These are phyloP conservation scores for Salvelinus namaycush DNA, from an alignment of 2,113 vertebrate species.

Conservation along the genomic window DNA sequence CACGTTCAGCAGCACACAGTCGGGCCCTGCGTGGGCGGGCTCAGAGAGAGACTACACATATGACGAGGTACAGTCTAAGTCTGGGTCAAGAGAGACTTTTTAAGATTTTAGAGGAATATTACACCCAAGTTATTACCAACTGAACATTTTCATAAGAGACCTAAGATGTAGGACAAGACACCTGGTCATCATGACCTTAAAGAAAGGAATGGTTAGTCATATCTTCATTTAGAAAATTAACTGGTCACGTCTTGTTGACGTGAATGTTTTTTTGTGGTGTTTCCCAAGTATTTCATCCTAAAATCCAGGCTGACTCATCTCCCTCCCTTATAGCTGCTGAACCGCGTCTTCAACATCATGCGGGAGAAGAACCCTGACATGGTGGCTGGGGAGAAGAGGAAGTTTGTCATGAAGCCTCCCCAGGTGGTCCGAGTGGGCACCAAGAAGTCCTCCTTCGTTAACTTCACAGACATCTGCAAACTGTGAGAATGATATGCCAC, in stretches of 20 bases:
- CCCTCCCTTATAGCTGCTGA: slow-evolving; percentile 80
- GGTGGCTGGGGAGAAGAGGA: slow-evolving; percentile 98
- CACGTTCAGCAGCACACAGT: slow-evolving; percentile 90
- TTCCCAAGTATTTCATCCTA: no score
- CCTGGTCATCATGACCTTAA: no score
- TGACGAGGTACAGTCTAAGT: slow-evolving; percentile 83
- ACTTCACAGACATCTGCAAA: slow-evolving; percentile 99
- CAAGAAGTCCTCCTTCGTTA: slow-evolving; percentile 99
- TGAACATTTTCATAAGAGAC: no score
- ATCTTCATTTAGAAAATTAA: no score
- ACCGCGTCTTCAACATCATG: slow-evolving; percentile 98
- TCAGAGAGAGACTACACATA: slow-evolving; percentile 97
- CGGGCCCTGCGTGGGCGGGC: slow-evolving; percentile 92
- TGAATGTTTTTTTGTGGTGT: no score
- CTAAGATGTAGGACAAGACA: no score
- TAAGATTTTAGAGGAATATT: no score
- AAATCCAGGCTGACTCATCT: neutral
- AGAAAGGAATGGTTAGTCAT: no score
- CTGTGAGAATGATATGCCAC: slow-evolving; percentile 79
- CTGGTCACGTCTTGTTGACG: no score
- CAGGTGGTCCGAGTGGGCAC: slow-evolving; percentile 99
- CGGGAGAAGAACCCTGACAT: slow-evolving; percentile 98
- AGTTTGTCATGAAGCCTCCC: slow-evolving; percentile 99
- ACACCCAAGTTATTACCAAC: no score
- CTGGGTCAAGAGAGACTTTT: neutral